A percentile compares a stretch with the other conserved stretches of the same genome.
These are phyloP conservation scores for Gasterosteus nipponicus DNA, from an alignment of 2,113 vertebrate genomes.

Conservation along the genomic window DNA sequence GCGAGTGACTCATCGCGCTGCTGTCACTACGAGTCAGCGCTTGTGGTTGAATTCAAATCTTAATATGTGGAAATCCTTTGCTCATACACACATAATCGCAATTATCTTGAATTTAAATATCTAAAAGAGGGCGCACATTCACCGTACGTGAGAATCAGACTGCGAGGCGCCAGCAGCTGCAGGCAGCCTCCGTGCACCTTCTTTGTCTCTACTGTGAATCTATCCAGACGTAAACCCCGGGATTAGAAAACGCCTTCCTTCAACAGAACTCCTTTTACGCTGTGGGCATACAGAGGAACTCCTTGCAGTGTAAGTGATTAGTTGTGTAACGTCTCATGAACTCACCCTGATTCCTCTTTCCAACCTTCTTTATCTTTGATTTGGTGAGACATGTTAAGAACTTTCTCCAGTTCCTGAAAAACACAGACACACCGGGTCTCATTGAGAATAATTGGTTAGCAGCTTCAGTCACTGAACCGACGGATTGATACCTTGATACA, in stretches of 20 bases:
- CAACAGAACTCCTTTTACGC: neutral
- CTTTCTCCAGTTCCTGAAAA: constrained; percentile 88
- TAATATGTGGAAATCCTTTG: neutral
- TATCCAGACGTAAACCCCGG: neutral
- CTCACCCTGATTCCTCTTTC: constrained; percentile 90
- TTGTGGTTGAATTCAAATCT: neutral
- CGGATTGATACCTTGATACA: constrained; percentile 87
- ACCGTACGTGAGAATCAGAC: neutral
- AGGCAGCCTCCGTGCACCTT: neutral
- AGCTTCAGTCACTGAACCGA: neutral
- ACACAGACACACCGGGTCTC: constrained; percentile 23
- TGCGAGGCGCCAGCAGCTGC: neutral
- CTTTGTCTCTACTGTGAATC: neutral
- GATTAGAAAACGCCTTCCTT: neutral
- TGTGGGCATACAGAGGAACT: neutral
- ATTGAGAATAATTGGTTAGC: neutral
- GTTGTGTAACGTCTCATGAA: neutral
- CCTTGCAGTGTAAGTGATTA: neutral
- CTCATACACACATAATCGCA: neutral
- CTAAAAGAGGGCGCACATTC: neutral
- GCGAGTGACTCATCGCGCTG: no score
- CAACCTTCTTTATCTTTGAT: constrained; percentile 87
- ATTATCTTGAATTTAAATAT: neutral
- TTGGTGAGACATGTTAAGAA: constrained; percentile 87
- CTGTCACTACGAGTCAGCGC: neutral